Percentiles rank a stretch among this genome's conserved stretches.
phyloP scores from a whole-genome alignment of 1,140 invertebrate species.

The Nasonia longicornis region DNA sequence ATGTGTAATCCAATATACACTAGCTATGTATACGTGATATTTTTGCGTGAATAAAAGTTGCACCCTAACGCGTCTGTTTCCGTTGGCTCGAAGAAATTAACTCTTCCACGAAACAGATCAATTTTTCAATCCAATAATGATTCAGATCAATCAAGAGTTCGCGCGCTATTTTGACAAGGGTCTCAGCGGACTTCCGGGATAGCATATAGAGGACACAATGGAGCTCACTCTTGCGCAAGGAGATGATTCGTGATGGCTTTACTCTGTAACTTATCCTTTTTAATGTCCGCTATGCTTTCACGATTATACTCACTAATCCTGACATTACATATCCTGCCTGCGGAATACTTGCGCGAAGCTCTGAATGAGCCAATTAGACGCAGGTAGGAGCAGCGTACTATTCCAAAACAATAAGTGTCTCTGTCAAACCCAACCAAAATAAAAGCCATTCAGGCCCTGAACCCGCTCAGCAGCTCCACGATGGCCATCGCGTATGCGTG shows the following conservation, averaged over 20 bases:
- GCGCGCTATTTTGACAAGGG: conserved; percentile 49
- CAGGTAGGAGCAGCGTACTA: conserved; percentile 54
- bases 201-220: not conserved
- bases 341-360: not conserved
- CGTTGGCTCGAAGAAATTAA: not conserved
- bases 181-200: conserved; percentile 53
- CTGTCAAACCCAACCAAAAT: conserved; percentile 66
- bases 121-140: conserved; percentile 20
- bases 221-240: not conserved
- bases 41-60: too few species aligned
- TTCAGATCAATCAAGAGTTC: conserved; percentile 24
- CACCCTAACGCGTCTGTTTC: too few species aligned
- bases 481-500: conserved; percentile 50
- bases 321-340: conserved; percentile 64
- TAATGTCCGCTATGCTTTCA: conserved; percentile 49
- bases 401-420: conserved; percentile 57
- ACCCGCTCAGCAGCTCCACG: conserved; percentile 35
- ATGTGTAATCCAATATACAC: too few species aligned
- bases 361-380: conserved; percentile 68
- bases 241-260: conserved; percentile 42
- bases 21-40: too few species aligned
- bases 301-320: conserved; percentile 37
- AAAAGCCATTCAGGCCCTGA: conserved; percentile 56
- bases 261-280: conserved; percentile 57
- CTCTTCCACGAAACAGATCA: conserved; percentile 27